Evolutionary conservation across 2,797 vertebrate species (phyloP).

Genomic region (Callimico goeldii): DNA sequence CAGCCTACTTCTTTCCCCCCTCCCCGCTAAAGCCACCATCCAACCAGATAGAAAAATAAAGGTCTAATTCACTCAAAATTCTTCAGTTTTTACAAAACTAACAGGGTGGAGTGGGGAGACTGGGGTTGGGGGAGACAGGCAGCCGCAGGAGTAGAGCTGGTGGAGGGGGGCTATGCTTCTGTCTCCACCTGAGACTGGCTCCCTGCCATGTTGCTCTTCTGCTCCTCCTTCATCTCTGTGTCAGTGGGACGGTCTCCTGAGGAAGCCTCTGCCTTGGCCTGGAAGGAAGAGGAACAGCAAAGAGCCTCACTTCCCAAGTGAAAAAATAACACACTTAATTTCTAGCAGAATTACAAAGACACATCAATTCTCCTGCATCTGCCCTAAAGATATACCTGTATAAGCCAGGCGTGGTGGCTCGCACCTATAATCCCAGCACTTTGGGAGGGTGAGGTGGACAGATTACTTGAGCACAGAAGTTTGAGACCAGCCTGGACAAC

Average conservation of each 20-base stretch:
- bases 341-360: neutral
- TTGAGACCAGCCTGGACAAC: neutral
- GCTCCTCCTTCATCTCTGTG: conserved; percentile 82
- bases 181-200: conserved; percentile 82
- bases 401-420: neutral
- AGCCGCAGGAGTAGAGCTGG: conserved; percentile 57
- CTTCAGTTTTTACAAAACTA: conserved; percentile 88
- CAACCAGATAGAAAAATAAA: conserved; percentile 89
- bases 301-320: neutral
- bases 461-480: neutral
- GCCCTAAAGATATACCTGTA: neutral
- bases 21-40: conserved; percentile 80
- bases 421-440: neutral
- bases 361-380: neutral
- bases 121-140: conserved; percentile 48
- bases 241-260: conserved; percentile 70
- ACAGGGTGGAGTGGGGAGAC: conserved; percentile 74
- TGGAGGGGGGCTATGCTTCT: conserved; percentile 81
- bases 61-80: conserved; percentile 88
- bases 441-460: neutral
- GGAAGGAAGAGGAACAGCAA: neutral
- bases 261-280: conserved; percentile 58
- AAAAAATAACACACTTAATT: neutral
- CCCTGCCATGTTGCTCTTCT: conserved; percentile 75
- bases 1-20: conserved; percentile 74